Base-by-base conservation (phyloP, 2,888 invertebrate genomes). In the Ctena decussata region DNA sequence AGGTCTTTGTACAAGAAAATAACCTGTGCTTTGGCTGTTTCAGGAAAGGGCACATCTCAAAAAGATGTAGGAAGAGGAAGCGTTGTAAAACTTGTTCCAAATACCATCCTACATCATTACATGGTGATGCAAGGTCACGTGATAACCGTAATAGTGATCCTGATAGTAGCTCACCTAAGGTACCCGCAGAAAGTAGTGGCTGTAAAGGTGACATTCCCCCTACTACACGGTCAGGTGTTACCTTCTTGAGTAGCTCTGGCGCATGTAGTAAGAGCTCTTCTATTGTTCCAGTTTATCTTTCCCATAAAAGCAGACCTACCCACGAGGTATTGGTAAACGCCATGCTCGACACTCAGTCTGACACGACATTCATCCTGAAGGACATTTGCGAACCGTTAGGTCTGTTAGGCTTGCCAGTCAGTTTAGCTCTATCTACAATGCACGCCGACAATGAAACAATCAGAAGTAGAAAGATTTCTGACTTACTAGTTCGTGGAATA, bases 291-390 rank as follows among this genome's bases (percentile, higher is more conserved):
- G 89, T 91, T 2, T 89, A 75, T 69, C 32, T 91, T 2, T 85
- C 86, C 0, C 75, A 71, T 72, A 27, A 53, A 11, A 32, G 72
- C 12, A 73, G 75, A 3, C 90, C 87, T 21, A 60, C 78, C 6
- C 30, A 49, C n/a, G 86, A 89, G 70, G 30, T n/a, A 21, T 44
- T 87, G 1, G 82, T 88, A 3, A 91, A 89, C 77, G 90, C 89
- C 5, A 41, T 91, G 30, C 49, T 91, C 0, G 91, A 91, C 73
- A 83, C 89, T 5, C 86, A 89, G 44, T 77, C 80, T 21, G 89
- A 91, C 71, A 86, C 89, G 0, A 88, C 82, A 2, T 90, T 91
- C 57, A 53, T 89, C 15, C 39, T 83, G 12, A 77, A 86, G 0
- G 65, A 80, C 21, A 87, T 86, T 21, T 37, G 57, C 37, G 37